A percentile compares a stretch with the other conserved stretches of the same genome.
Evolutionary conservation across 1,140 invertebrate genomes (phyloP).

Genomic region (Solenopsis invicta): DNA sequence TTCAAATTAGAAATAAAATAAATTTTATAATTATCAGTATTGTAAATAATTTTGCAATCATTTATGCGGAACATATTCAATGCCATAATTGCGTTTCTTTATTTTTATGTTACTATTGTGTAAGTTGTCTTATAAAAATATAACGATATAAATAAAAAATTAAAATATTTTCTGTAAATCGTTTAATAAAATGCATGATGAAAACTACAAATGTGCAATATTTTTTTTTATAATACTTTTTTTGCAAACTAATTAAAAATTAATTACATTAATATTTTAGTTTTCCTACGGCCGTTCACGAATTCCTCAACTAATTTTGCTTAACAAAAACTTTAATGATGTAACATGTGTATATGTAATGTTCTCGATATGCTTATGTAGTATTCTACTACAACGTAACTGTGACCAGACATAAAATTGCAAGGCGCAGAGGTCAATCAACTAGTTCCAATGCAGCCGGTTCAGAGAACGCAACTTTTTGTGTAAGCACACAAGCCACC

Average conservation of each 20-base stretch:
- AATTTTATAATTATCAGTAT: constrained; percentile 17
- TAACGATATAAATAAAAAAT: background rate
- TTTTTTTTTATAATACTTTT: background rate
- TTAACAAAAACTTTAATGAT: background rate
- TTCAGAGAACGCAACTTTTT: constrained; percentile 70
- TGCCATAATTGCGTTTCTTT: background rate
- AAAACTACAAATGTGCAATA: background rate
- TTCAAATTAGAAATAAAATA: background rate
- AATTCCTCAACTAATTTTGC: background rate
- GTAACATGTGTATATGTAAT: background rate
- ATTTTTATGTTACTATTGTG: background rate
- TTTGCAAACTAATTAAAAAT: background rate
- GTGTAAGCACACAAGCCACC: constrained; percentile 35
- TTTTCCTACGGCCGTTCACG: background rate
- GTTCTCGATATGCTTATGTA: background rate
- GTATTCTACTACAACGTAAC: background rate
- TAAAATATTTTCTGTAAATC: background rate
- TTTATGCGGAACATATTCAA: background rate
- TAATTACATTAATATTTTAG: background rate
- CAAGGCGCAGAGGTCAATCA: constrained; percentile 52
- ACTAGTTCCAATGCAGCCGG: constrained; percentile 69
- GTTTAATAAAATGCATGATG: background rate
- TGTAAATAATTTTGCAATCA: constrained; percentile 1
- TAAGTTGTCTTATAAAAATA: background rate
- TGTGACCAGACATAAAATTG: constrained; percentile 38